Evolutionary conservation across 2,797 vertebrate genomes (phyloP).

Genomic region (Poeciliopsis infans): DNA sequence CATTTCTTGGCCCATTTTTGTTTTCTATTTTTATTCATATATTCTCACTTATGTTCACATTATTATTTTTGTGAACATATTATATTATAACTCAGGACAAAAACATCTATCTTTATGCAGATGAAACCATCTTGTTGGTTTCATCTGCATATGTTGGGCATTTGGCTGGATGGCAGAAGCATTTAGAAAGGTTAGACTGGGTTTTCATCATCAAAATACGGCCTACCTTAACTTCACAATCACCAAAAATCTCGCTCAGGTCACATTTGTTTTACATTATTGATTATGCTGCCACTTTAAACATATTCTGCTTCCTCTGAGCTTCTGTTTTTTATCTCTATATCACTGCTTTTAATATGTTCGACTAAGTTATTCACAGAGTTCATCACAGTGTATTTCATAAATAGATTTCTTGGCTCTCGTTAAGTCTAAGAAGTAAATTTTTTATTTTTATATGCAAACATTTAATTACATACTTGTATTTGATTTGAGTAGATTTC

Average conservation of each 20-base stretch:
- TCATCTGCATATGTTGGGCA: background rate
- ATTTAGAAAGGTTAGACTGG: background rate
- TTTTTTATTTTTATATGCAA: background rate
- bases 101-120: background rate
- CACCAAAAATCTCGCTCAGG: background rate
- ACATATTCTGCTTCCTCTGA: background rate
- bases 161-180: background rate
- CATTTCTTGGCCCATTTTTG: background rate
- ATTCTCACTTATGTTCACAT: too few relatives aligned
- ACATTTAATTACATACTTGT: background rate
- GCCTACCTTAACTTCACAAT: background rate
- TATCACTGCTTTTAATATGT: background rate
- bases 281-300: background rate
- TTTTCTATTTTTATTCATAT: background rate
- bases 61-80: too few relatives aligned
- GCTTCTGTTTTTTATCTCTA: background rate
- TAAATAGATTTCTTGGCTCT: too few relatives aligned
- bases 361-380: background rate
- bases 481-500: background rate
- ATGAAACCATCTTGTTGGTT: background rate
- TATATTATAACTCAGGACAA: background rate
- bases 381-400: too few relatives aligned
- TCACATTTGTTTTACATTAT: background rate
- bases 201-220: background rate
- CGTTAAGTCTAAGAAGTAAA: too few relatives aligned